These are phyloP conservation scores for Eilema caniola DNA, from an alignment of 2,888 invertebrate species.

Conservation along the genomic window DNA sequence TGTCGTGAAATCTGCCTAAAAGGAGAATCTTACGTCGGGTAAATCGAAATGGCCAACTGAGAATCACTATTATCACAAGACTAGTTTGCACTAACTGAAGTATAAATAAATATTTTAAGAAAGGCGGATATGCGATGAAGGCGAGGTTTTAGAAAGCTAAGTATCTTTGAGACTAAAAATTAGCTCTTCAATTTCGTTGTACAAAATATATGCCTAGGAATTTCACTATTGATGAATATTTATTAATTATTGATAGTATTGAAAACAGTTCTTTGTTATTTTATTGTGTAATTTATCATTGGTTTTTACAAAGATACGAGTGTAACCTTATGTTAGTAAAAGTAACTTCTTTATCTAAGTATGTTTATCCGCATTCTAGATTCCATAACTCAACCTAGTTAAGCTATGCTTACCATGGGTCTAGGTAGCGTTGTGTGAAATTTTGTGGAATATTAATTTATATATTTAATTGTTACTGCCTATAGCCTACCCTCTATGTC, in stretches of 20 bases:
- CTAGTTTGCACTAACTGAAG: slow-evolving; percentile 8
- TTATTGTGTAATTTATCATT: not conserved
- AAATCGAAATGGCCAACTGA: not conserved
- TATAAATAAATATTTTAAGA: slow-evolving; percentile 22
- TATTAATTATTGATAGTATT: not conserved
- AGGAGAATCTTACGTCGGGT: not conserved
- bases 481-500: too few relatives aligned
- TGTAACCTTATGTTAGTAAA: too few relatives aligned
- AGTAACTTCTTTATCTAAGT: too few relatives aligned
- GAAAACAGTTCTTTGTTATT: not conserved
- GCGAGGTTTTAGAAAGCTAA: slow-evolving; percentile 27
- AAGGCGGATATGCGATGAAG: slow-evolving; percentile 24
- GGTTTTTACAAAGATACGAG: too few relatives aligned
- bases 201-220: slow-evolving; percentile 11
- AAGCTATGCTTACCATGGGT: too few relatives aligned
- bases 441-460: too few relatives aligned
- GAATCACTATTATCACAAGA: not conserved
- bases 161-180: slow-evolving; percentile 12
- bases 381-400: too few relatives aligned
- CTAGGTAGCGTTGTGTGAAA: too few relatives aligned
- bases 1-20: too few relatives aligned
- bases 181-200: slow-evolving; percentile 13
- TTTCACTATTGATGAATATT: slow-evolving; percentile 14
- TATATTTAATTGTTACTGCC: too few relatives aligned
- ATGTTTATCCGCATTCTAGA: too few relatives aligned